These are phyloP conservation scores for Cheilosia scutellata DNA, from an alignment of 2,888 invertebrate species.

Conservation along the genomic window DNA sequence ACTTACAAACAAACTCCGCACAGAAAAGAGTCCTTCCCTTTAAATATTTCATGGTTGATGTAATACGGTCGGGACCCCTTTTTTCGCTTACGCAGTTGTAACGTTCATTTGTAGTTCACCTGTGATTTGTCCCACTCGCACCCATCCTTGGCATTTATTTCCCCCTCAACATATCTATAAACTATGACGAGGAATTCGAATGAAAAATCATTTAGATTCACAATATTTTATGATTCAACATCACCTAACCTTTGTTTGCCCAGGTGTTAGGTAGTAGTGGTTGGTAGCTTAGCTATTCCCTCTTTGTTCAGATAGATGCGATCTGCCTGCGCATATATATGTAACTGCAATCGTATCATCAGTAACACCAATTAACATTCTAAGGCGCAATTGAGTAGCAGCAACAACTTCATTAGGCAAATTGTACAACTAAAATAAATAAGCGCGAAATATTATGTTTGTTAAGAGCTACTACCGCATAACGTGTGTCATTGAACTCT, in stretches of 20 bases:
- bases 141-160: background rate
- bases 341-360: background rate
- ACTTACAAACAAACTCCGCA: background rate
- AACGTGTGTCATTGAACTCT: constrained; percentile 7
- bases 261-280: constrained; percentile 34
- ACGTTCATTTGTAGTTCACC: constrained; percentile 33
- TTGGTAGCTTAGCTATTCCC: background rate
- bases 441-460: background rate
- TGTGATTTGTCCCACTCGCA: constrained; percentile 23
- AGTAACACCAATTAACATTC: constrained; percentile 6
- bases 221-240: constrained; percentile 35
- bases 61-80: constrained; percentile 23
- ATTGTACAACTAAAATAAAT: background rate
- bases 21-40: constrained; percentile 37
- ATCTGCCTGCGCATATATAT: background rate
- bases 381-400: constrained; percentile 11
- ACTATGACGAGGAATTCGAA: constrained; percentile 13
- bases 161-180: background rate
- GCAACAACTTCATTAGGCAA: background rate
- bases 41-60: constrained; percentile 21
- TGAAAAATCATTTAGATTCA: background rate
- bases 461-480: background rate
- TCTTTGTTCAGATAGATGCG: background rate
- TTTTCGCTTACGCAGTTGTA: background rate
- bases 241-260: constrained; percentile 55